Base-by-base conservation (phyloP, 2,888 invertebrate species). In the Cheilosia grossa region DNA sequence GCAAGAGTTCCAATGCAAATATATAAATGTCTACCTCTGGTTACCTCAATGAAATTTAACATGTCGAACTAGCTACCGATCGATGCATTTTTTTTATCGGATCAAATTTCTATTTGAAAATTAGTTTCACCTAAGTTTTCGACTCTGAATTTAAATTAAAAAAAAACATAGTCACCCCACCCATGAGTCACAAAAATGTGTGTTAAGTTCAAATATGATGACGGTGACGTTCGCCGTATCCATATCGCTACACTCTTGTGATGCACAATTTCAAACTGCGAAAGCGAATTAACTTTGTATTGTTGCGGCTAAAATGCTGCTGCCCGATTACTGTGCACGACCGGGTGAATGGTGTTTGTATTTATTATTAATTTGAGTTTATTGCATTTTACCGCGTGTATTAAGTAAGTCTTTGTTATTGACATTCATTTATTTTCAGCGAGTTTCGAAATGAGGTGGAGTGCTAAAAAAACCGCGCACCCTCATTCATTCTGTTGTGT, bases 101-200 rank as follows among this genome's bases (percentile, higher is more conserved):
- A 27, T 5, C 5, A 30, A 30, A 30, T 30, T 30, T 30, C 7
- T 30, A 9, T 30, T 30, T 30, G 9, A 7, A 30, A 30, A 30
- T 9, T 30, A 0, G 2, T 30, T 30, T 7, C 30, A 30, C 30
- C 7, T 30, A 30, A 7, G 9, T 30, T 30, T 30, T 30, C 7
- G 2, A 7, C 2, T 2, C 0, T 7, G 30, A 7, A 9, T 30
- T 7, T 37, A 3, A 33, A 51, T 44, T 44, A 5, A 1, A 17
- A 44, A 44, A n/a, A 17, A 5, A 17, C 17, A 47, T n/a, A 17
- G 44, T 53, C 74, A 74, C 85, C 81, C 67, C 81, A 75, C 59
- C 47, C 66, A 67, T 85, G 85, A 85, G 61, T 85, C 85, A 85
- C 63, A 75, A 56, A 81, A 77, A 81, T 81, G 81, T 85, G 81